phyloP scores from a whole-genome alignment of 2,888 invertebrate species.

The Incurvaria masculella region DNA sequence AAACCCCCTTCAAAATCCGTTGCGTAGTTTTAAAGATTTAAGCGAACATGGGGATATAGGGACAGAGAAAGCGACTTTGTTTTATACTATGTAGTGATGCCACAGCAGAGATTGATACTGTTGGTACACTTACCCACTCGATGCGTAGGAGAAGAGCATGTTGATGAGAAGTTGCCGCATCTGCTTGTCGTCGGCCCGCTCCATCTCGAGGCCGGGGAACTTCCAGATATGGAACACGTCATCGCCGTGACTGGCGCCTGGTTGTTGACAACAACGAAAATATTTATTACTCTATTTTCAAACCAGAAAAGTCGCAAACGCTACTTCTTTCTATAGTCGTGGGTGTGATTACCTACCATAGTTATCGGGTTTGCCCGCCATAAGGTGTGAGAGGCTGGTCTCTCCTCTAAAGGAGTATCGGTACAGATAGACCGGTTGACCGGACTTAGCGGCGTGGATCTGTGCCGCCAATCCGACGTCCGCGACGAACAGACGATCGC shows the following conservation, averaged over 20 bases:
- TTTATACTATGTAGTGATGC: no score
- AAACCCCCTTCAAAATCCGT: no score
- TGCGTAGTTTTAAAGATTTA: no score
- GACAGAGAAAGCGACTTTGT: no score
- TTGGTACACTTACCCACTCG: slow-evolving; percentile 57
- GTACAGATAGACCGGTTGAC: slow-evolving; percentile 62
- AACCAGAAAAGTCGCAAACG: neutral
- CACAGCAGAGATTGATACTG: no score
- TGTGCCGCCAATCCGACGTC: slow-evolving; percentile 60
- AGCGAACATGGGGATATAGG: no score
- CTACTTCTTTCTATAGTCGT: no score
- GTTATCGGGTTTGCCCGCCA: slow-evolving; percentile 49
- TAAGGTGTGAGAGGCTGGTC: slow-evolving; percentile 54
- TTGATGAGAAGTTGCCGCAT: slow-evolving; percentile 53
- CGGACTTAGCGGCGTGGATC: slow-evolving; percentile 52
- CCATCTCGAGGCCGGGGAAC: slow-evolving; percentile 17
- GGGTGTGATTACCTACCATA: slow-evolving; percentile 43
- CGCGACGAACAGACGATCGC: slow-evolving; percentile 62
- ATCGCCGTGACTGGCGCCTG: slow-evolving; percentile 65
- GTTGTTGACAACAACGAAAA: no score
- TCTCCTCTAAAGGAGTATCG: slow-evolving; percentile 60
- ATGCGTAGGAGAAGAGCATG: slow-evolving; percentile 54
- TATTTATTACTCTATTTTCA: slow-evolving; percentile 5
- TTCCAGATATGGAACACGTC: slow-evolving; percentile 55
- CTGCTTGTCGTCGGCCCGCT: slow-evolving; percentile 35